Evolutionary conservation across 2,113 vertebrate species (phyloP).

Genomic region (Mirounga angustirostris): DNA sequence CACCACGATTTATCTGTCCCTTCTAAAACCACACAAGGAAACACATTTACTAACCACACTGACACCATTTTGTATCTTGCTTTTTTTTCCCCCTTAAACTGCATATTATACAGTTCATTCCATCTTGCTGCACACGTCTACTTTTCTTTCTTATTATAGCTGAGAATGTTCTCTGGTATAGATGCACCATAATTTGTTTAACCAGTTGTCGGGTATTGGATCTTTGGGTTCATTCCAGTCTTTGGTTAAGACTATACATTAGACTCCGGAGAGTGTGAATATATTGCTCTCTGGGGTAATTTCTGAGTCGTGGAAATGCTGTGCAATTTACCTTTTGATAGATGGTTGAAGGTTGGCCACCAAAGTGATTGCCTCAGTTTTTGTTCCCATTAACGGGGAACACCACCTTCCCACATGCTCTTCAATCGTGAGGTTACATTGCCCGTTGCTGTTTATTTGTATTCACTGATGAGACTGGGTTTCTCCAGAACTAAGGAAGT

Average conservation of each 20-base stretch:
- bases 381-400: not conserved
- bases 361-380: not conserved
- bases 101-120: not conserved
- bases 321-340: not conserved
- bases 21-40: not conserved
- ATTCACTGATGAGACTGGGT: not conserved
- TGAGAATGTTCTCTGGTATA: not conserved
- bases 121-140: not conserved
- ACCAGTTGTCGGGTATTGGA: not conserved
- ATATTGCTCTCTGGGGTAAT: not conserved
- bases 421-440: not conserved
- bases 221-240: not conserved
- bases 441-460: not conserved
- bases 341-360: not conserved
- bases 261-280: not conserved
- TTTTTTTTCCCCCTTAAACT: not conserved
- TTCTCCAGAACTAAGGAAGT: not conserved
- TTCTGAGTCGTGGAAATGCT: not conserved
- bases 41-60: not conserved
- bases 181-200: not conserved
- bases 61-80: not conserved
- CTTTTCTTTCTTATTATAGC: not conserved
- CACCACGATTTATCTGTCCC: not conserved
- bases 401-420: not conserved
- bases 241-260: not conserved